Evolutionary conservation across 2,797 vertebrate species (phyloP), one percentile per base, ranked within the genome.

Genomic region (Hypotaenidia philippensis): DNA sequence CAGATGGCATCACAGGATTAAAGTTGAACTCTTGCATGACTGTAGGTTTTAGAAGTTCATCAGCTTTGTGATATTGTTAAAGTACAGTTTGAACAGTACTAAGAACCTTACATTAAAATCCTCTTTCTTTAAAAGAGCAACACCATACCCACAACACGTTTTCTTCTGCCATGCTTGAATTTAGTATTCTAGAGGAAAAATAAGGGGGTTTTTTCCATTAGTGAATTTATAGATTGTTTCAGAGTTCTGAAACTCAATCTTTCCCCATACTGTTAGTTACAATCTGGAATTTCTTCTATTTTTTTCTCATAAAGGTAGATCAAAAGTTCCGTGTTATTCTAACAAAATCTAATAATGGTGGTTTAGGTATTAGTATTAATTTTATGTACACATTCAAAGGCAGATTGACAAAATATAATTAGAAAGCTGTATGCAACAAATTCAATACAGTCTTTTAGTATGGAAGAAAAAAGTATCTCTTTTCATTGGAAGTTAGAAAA

Each of bases 321-420:
- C 72, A 9, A 68, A 95, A 92, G 69, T 76, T 91, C 8, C 26
- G 3, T 64, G 5, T 72, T 80, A 75, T 26, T 95, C 65, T 64
- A 47, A 59, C 5, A 36, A 82, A 84, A 75, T 83, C 45, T 77
- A 71, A 66, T 94, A 82, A 59, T 65, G 64, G n/a, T 94, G 57
- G 3, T 79, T 93, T 94, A 85, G 47, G 20, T 94, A 72, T 83
- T 76, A 57, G 31, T 64, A 53, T 72, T 94, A 82, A 90, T 89
- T 85, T 81, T 86, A 80, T 83, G 71, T 85, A 93, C 40, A 50
- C 92, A 91, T 92, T 85, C 1, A 1, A 93, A 95, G 56, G 61
- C 84, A 80, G 79, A 85, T 90, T 94, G 84, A 89, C 68, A 90
- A 94, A 95, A 94, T 89, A 85, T 68, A 90, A 89, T 96, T 94